Evolutionary conservation across 2,797 vertebrate genomes (phyloP).

Genomic region (Channa striata): DNA sequence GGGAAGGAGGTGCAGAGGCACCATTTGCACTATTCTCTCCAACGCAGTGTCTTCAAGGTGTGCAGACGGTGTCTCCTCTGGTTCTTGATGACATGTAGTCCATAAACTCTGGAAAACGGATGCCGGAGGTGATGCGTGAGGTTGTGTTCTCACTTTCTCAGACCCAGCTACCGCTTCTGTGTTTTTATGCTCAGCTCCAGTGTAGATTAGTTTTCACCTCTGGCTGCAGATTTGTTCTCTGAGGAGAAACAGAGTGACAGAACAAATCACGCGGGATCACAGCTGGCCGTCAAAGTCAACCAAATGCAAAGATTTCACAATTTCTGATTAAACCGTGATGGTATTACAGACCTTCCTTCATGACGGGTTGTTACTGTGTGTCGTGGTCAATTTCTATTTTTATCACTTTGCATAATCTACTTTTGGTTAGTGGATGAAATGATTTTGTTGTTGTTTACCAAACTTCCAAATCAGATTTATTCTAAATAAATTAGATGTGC

Average conservation of each 20-base stretch:
- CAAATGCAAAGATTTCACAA: constrained; percentile 47
- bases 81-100: constrained; percentile 32
- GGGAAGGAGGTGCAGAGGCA: constrained; percentile 61
- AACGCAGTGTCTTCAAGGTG: constrained; percentile 38
- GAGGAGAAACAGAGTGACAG: constrained; percentile 50
- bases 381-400: constrained; percentile 13
- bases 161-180: constrained; percentile 27
- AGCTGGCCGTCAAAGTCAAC: constrained; percentile 46
- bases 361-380: constrained; percentile 1
- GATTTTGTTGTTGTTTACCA: constrained; percentile 42
- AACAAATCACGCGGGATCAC: constrained; percentile 44
- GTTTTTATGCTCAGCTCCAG: constrained; percentile 43
- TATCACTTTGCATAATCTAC: constrained; percentile 38
- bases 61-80: constrained; percentile 30
- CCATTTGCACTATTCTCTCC: constrained; percentile 66
- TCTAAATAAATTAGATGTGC: constrained; percentile 36
- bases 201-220: constrained; percentile 48
- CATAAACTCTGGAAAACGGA: constrained; percentile 35
- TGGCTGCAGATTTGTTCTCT: constrained; percentile 59
- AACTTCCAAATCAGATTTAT: constrained; percentile 39
- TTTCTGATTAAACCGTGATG: constrained; percentile 55
- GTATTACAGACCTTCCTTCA: constrained; percentile 22
- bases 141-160: constrained; percentile 22
- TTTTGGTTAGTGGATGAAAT: constrained; percentile 34
- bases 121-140: constrained; percentile 9